A percentile compares a stretch with the other conserved stretches of the same genome.
Conservation (phyloP, 2,797 vertebrate genomes). For the Cyprinodon diabolis region DNA sequence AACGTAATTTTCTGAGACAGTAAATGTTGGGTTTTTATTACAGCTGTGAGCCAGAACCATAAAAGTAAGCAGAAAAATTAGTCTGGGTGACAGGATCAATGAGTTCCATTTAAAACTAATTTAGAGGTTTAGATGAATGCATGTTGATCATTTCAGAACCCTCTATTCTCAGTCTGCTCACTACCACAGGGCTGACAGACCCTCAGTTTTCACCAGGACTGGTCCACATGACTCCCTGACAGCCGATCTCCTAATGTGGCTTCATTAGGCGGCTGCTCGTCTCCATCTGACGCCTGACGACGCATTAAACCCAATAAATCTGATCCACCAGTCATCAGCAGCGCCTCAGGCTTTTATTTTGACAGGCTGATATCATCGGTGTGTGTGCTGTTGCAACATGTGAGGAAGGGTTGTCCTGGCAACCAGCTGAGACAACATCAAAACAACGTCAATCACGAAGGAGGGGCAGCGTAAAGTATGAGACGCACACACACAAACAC, state of each 20-base stretch:
- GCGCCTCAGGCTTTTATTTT: constrained; percentile 27
- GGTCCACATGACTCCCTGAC: background rate
- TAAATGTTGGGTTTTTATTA: background rate
- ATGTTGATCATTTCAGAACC: background rate
- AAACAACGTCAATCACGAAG: constrained; percentile 51
- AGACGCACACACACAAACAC: constrained; percentile 13
- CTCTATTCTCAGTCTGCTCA: background rate
- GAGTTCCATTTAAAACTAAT: background rate
- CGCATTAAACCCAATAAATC: constrained; percentile 7
- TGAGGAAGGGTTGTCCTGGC: constrained; percentile 34
- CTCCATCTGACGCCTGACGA: background rate
- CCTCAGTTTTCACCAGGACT: background rate
- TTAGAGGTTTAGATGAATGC: background rate
- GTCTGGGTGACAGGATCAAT: background rate
- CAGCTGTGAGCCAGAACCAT: background rate
- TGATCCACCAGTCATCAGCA: constrained; percentile 3
- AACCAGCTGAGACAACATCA: constrained; percentile 51
- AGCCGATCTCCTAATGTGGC: background rate
- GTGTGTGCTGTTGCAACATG: constrained; percentile 12
- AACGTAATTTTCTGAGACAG: background rate
- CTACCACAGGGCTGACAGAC: background rate
- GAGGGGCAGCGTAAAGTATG: constrained; percentile 31
- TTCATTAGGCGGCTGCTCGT: constrained; percentile 10
- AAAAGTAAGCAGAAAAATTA: background rate
- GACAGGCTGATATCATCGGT: constrained; percentile 20